These are phyloP conservation scores for Papilio gigon DNA, from an alignment of 2,888 invertebrate species.

Conservation along the genomic window DNA sequence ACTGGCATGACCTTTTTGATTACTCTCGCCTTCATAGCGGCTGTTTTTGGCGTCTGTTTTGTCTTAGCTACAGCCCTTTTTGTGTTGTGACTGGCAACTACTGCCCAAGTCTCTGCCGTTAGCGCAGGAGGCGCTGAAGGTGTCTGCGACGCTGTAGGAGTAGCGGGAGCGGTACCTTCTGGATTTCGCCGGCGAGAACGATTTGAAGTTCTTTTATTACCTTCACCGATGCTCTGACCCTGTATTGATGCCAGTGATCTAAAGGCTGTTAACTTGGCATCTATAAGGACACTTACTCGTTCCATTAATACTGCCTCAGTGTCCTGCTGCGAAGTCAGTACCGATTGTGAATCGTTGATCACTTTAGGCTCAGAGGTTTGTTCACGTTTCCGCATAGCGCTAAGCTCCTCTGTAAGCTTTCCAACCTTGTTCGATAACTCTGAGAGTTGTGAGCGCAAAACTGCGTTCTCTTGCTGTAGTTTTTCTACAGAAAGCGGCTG, in stretches of 20 bases:
- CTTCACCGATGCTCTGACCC: neutral
- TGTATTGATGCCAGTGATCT: neutral
- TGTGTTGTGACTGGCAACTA: neutral
- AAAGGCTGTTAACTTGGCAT: neutral
- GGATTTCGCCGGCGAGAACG: neutral
- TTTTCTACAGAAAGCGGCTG: neutral
- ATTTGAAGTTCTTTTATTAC: neutral
- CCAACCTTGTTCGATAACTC: neutral
- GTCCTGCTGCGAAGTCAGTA: neutral
- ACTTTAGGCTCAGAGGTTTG: neutral
- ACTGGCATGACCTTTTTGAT: neutral
- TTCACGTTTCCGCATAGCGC: neutral
- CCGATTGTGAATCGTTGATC: neutral
- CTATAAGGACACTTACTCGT: neutral
- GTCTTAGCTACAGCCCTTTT: too few species aligned
- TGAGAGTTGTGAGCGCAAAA: neutral
- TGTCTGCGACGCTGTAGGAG: too few species aligned
- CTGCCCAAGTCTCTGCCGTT: neutral
- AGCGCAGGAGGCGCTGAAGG: neutral
- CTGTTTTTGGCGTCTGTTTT: too few species aligned
- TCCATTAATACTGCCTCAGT: neutral
- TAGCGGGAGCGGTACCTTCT: too few species aligned
- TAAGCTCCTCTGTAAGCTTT: constrained; percentile 12
- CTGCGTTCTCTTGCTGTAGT: neutral
- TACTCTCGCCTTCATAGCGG: neutral